Percentiles rank a stretch among this genome's conserved stretches.
phyloP scores from a whole-genome alignment of 2,888 invertebrate genomes.

The Electrophaes corylata region DNA sequence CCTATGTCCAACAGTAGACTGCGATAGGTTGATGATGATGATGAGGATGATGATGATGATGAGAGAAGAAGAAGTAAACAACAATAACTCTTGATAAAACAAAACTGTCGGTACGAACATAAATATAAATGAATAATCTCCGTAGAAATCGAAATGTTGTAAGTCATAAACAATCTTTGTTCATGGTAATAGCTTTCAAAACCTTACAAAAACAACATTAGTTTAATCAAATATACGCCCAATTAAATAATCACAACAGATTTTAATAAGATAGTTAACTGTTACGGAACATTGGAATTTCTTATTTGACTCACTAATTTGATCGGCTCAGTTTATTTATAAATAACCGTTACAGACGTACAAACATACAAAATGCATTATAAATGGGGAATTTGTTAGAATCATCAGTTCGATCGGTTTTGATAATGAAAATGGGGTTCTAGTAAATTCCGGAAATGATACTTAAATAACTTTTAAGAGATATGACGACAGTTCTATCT shows the following conservation, averaged over 20 bases:
- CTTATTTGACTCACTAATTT: conserved; percentile 51
- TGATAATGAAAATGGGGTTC: conserved; percentile 28
- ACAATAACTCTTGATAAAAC: conserved; percentile 1
- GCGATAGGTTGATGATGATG: no score
- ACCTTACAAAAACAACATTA: not conserved
- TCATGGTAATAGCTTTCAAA: conserved; percentile 9
- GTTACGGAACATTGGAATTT: conserved; percentile 37
- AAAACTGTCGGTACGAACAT: not conserved
- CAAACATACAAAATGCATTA: conserved; percentile 31
- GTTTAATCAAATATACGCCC: conserved; percentile 30
- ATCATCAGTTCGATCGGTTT: conserved; percentile 23
- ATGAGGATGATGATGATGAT: no score
- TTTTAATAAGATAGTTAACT: conserved; percentile 36
- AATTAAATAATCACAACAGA: conserved; percentile 45
- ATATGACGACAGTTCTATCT: conserved; percentile 21
- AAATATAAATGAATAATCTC: conserved; percentile 1
- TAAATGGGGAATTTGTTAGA: conserved; percentile 29
- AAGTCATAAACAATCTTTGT: conserved; percentile 16
- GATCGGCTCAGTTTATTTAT: conserved; percentile 44
- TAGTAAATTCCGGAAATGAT: conserved; percentile 24
- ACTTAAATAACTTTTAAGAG: conserved; percentile 22
- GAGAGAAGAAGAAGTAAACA: not conserved
- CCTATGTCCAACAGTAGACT: no score
- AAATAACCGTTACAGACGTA: conserved; percentile 30
- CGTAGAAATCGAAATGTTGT: conserved; percentile 14